A percentile compares a stretch with the other conserved stretches of the same genome.
These are phyloP conservation scores for Mastomys natalensis DNA, from an alignment of 2,113 vertebrate species.

Conservation along the genomic window DNA sequence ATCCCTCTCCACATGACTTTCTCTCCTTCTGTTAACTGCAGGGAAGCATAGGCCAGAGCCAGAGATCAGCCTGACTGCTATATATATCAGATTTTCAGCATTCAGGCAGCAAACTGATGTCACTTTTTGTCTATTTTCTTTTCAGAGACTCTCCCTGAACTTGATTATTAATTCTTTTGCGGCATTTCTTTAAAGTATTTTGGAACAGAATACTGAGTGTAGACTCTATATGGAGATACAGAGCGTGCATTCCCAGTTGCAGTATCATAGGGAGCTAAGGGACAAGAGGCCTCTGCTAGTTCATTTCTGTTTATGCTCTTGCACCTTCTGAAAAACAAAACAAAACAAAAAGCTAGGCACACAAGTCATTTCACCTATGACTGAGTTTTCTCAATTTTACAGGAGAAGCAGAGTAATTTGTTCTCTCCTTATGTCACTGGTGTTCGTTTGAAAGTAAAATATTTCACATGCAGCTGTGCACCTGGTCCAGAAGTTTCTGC, in stretches of 20 bases:
- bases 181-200: background rate
- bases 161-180: background rate
- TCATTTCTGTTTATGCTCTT: background rate
- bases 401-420: background rate
- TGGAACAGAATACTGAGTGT: background rate
- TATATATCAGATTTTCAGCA: background rate
- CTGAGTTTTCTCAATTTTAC: background rate
- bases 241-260: background rate
- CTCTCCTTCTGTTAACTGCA: background rate
- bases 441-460: background rate
- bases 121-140: background rate
- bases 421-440: too few relatives aligned
- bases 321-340: background rate
- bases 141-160: background rate
- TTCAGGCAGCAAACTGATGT: constrained; percentile 2
- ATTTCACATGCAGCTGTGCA: background rate
- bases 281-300: background rate
- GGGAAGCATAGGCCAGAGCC: background rate
- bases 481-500: background rate
- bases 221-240: background rate
- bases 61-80: background rate
- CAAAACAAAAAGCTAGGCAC: background rate
- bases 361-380: background rate
- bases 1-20: background rate
- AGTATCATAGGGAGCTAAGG: background rate